Evolutionary conservation across 2,888 invertebrate species (phyloP).

Genomic region (Sphaerophoria taeniata): DNA sequence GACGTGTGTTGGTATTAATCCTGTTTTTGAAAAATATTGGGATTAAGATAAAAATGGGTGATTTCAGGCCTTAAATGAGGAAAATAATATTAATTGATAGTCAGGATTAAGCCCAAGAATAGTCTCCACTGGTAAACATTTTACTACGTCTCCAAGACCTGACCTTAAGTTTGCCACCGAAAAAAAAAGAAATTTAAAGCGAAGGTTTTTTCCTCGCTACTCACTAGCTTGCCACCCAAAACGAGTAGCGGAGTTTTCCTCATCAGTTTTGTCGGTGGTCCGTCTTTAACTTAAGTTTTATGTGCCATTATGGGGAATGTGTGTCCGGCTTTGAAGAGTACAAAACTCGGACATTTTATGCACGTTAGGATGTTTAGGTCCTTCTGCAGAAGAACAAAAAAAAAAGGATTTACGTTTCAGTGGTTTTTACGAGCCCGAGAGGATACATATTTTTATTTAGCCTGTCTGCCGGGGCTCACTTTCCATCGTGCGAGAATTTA

Average conservation of each 20-base stretch:
- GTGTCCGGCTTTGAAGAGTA: constrained; percentile 1
- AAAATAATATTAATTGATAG: no score
- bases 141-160: neutral
- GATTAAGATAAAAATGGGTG: no score
- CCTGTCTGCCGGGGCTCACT: neutral
- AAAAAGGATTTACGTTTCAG: constrained; percentile 71
- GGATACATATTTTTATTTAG: constrained; percentile 55
- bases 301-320: constrained; percentile 19
- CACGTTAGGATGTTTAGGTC: constrained; percentile 26
- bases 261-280: constrained; percentile 54
- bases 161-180: neutral
- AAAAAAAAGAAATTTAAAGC: neutral
- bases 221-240: constrained; percentile 53
- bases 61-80: no score
- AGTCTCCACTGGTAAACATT: neutral
- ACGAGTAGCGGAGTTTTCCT: constrained; percentile 54
- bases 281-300: constrained; percentile 47
- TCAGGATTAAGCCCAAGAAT: no score
- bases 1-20: no score
- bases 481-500: constrained; percentile 24
- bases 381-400: constrained; percentile 26
- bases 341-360: neutral
- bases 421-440: constrained; percentile 54
- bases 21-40: no score
- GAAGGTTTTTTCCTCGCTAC: constrained; percentile 33